Conservation (phyloP, 2,113 vertebrate genomes). For the Vireo altiloquus region DNA sequence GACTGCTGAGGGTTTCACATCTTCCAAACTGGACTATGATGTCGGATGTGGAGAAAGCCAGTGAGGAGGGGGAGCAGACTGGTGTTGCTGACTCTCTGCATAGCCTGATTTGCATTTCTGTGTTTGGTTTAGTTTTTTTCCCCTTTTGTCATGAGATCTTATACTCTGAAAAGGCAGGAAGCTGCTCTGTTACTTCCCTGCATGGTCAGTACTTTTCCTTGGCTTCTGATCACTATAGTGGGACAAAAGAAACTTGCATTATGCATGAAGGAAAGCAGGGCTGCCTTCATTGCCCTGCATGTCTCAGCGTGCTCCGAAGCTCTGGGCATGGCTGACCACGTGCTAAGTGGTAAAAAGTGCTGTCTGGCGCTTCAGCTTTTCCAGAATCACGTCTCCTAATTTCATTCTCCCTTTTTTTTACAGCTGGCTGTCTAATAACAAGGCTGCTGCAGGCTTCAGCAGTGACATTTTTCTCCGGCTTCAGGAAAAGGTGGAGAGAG, state of each 20-base stretch:
- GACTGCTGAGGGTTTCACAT: neutral
- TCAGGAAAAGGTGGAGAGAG: constrained; percentile 47
- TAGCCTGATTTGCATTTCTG: neutral
- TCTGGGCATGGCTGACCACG: neutral
- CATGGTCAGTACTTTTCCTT: neutral
- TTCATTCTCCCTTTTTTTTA: neutral
- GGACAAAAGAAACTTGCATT: neutral
- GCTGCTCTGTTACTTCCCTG: neutral
- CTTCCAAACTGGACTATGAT: neutral
- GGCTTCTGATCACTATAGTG: neutral
- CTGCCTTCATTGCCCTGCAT: neutral
- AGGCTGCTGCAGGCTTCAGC: constrained; percentile 59
- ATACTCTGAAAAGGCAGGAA: neutral
- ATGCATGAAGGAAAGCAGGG: neutral
- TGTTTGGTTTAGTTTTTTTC: neutral
- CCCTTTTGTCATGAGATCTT: neutral
- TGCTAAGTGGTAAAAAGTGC: neutral
- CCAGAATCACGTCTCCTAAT: neutral
- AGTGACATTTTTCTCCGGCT: constrained; percentile 50
- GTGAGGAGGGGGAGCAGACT: neutral
- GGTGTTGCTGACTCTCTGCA: neutral
- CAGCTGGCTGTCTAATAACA: constrained; percentile 57
- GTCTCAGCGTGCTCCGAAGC: neutral
- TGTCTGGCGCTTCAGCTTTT: neutral
- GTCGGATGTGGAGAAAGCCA: neutral